phyloP scores from a whole-genome alignment of 2,113 vertebrate species.

The Phylloscopus whistleri region DNA sequence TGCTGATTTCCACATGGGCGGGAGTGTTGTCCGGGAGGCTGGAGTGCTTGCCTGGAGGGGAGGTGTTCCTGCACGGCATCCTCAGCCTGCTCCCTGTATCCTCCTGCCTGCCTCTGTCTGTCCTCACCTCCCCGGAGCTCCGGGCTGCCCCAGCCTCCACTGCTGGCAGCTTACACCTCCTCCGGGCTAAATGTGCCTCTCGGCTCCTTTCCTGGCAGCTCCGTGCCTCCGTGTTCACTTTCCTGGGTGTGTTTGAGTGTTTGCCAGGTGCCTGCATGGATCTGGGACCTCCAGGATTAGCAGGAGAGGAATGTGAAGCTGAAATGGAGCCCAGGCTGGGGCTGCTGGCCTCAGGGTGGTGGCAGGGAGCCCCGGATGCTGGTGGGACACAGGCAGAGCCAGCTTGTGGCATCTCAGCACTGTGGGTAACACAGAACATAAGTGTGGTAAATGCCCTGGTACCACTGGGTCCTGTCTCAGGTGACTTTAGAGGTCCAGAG shows the following conservation, averaged over 20 bases:
- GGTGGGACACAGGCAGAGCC: background rate
- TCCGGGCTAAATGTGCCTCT: background rate
- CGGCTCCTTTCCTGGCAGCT: background rate
- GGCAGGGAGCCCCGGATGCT: background rate
- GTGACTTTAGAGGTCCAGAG: background rate
- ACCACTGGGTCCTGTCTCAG: background rate
- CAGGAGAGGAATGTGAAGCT: background rate
- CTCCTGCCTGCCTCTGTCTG: background rate
- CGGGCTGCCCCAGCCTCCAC: background rate
- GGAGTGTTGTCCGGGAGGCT: background rate
- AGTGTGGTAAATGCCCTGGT: background rate
- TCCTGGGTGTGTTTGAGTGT: background rate
- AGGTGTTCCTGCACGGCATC: background rate
- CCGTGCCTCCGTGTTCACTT: background rate
- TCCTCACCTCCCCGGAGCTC: background rate
- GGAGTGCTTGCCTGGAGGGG: background rate
- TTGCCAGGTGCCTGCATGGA: background rate
- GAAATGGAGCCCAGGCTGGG: background rate
- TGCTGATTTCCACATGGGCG: constrained; percentile 56
- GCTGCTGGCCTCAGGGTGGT: background rate
- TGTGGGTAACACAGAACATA: background rate
- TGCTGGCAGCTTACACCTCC: background rate
- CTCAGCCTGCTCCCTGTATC: background rate
- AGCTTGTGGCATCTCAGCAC: background rate
- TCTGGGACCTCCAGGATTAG: background rate